Base-by-base conservation (phyloP, 2,888 invertebrate species). In the Odontomyia ornata region DNA sequence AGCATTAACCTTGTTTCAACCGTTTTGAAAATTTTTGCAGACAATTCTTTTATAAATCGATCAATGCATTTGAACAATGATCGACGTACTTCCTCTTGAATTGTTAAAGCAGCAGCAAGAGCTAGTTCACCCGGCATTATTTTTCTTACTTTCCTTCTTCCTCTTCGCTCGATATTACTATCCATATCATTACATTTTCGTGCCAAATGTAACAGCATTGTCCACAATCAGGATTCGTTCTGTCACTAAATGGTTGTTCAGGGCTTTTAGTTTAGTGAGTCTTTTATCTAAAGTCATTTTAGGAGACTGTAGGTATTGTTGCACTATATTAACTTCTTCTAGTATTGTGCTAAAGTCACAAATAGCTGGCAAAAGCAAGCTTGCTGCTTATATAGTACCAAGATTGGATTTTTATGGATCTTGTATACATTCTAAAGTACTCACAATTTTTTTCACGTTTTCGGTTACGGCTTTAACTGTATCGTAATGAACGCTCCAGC, bases 381-480 rank as follows among this genome's bases (percentile, higher is more conserved):
- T n/a, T n/a, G 46, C 62, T 75, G 43, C 64, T 64, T n/a, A 62
- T 75, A 9, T 57, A 30, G 75, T 75, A 46, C 62, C 52, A 15
- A 73, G 25, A 25, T 73, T 73, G 46, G 52, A 52, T 73, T 73
- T 73, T 23, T 52, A 56, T 52, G 73, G 25, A 73, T 73, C 73
- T 56, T 28, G 57, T 23, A 73, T 56, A 56, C 56, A 13, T 52
- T 73, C 73, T 60, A 75, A 64, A 21, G n/a, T 52, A 56, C 18
- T 56, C 1, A 72, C 1, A 56, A 56, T 36, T 57, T 23, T 72
- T 56, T 72, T 56, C 15, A 56, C 1, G 28, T 72, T 72, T 57
- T 25, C 27, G 47, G 18, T 57, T 28, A 72, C 23, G 56, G n/a
- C 28, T 72, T 72, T 72, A 25, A 56, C 56, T 25, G 72, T 52